These are phyloP conservation scores for Zaprionus vittiger DNA, from an alignment of 1,140 invertebrate genomes.

Conservation along the genomic window DNA sequence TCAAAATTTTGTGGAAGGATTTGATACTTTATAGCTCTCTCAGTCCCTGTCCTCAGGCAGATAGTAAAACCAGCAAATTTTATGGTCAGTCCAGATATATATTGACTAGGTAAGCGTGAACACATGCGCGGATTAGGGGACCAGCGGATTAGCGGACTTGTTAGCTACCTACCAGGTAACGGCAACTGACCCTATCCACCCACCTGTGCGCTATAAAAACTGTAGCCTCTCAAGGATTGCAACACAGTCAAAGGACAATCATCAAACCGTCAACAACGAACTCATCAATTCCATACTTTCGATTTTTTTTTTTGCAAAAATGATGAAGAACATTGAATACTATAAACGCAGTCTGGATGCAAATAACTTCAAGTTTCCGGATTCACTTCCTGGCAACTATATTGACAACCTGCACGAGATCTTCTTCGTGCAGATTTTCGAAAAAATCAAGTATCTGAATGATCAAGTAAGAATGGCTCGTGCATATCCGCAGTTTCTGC, in stretches of 20 bases:
- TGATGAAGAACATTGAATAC: conserved; percentile 46
- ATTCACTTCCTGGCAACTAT: conserved; percentile 50
- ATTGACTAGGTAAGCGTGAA: too few relatives aligned
- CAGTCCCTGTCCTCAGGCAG: conserved; percentile 46
- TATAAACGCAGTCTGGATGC: conserved; percentile 50
- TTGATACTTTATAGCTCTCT: conserved; percentile 1
- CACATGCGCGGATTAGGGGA: background rate
- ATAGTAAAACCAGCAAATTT: conserved; percentile 80
- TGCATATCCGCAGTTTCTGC: conserved; percentile 68
- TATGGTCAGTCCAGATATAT: conserved; percentile 60
- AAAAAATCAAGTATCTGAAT: conserved; percentile 56
- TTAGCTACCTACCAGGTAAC: too few relatives aligned
- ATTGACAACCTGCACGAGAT: conserved; percentile 71
- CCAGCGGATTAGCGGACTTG: too few relatives aligned
- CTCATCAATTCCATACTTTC: background rate
- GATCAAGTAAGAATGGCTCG: conserved; percentile 74
- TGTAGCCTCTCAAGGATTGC: background rate
- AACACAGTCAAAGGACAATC: conserved; percentile 27
- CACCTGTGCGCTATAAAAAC: conserved; percentile 42
- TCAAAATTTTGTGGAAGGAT: too few relatives aligned
- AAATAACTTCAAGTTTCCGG: conserved; percentile 15
- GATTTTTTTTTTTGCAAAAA: background rate
- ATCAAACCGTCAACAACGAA: conserved; percentile 17
- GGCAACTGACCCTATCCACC: background rate
- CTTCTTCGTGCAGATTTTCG: conserved; percentile 75